Percentiles rank a stretch among this genome's conserved stretches.
Conservation (phyloP, 2,797 vertebrate genomes). For the Eidolon dupreanum region DNA sequence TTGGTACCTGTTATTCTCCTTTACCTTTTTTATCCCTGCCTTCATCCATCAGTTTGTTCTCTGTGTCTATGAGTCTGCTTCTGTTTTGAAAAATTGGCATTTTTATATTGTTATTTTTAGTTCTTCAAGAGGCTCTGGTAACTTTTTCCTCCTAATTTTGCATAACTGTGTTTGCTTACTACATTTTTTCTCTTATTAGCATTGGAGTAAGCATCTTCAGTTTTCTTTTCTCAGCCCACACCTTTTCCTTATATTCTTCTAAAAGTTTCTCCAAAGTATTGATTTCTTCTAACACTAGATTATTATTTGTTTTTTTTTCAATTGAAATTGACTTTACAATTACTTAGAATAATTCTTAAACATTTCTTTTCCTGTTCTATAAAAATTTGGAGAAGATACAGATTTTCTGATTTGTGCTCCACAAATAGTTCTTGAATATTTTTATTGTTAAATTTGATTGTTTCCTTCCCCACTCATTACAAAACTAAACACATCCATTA, state of each 20-base stretch:
- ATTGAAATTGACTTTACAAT: conserved; percentile 92
- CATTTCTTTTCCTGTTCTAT: conserved; percentile 86
- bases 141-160: conserved; percentile 87
- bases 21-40: neutral
- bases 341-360: conserved; percentile 90
- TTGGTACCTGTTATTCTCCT: neutral
- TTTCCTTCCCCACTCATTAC: conserved; percentile 85
- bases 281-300: conserved; percentile 92
- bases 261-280: conserved; percentile 89
- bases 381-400: conserved; percentile 85
- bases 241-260: conserved; percentile 87
- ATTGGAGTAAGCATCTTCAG: conserved; percentile 90
- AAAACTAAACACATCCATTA: neutral
- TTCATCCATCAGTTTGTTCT: neutral
- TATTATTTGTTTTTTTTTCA: conserved; percentile 90
- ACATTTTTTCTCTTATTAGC: conserved; percentile 91
- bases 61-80: neutral
- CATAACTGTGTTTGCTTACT: conserved; percentile 88
- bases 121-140: conserved; percentile 88
- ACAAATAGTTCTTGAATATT: conserved; percentile 88
- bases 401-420: conserved; percentile 91
- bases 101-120: conserved; percentile 84
- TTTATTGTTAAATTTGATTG: conserved; percentile 88
- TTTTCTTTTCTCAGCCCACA: conserved; percentile 84
- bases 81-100: conserved; percentile 81